Conservation (phyloP, 2,797 vertebrate species). For the Notolabrus celidotus region DNA sequence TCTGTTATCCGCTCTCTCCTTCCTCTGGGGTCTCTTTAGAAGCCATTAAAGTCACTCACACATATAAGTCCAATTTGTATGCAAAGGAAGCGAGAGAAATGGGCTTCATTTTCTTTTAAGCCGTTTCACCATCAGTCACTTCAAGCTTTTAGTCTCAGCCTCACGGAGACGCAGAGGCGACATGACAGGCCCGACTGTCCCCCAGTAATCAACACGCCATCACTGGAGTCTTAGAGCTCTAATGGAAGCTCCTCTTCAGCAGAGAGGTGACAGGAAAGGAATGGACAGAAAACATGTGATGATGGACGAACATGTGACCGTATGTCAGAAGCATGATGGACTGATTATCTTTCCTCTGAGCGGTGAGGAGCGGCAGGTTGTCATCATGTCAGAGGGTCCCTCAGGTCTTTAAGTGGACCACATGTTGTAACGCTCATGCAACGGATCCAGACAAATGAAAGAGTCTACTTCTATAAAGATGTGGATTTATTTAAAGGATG, state of each 20-base stretch:
- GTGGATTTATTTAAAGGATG: too few species aligned
- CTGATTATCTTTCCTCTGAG: too few species aligned
- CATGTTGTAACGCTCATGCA: too few species aligned
- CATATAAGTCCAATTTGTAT: conserved; percentile 77
- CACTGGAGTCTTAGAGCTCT: conserved; percentile 12
- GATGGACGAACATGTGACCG: too few species aligned
- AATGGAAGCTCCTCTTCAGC: background rate
- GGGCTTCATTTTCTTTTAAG: conserved; percentile 39
- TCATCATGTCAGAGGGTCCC: too few species aligned
- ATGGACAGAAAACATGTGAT: too few species aligned
- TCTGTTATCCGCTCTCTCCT: conserved; percentile 21
- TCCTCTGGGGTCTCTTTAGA: conserved; percentile 55
- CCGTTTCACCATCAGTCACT: conserved; percentile 44
- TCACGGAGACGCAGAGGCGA: conserved; percentile 32
- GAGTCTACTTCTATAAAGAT: too few species aligned
- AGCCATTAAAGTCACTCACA: conserved; percentile 75
- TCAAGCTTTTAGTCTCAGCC: conserved; percentile 37
- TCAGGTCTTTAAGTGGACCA: too few species aligned
- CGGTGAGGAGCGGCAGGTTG: too few species aligned
- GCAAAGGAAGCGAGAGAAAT: conserved; percentile 62
- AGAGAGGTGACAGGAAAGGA: too few species aligned
- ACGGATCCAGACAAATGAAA: too few species aligned
- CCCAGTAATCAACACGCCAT: conserved; percentile 10
- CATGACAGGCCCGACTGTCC: conserved; percentile 18
- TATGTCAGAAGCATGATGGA: too few species aligned